These are phyloP conservation scores for Caenorhabditis drosophilae DNA, from an alignment of 2,888 invertebrate genomes.

Conservation along the genomic window DNA sequence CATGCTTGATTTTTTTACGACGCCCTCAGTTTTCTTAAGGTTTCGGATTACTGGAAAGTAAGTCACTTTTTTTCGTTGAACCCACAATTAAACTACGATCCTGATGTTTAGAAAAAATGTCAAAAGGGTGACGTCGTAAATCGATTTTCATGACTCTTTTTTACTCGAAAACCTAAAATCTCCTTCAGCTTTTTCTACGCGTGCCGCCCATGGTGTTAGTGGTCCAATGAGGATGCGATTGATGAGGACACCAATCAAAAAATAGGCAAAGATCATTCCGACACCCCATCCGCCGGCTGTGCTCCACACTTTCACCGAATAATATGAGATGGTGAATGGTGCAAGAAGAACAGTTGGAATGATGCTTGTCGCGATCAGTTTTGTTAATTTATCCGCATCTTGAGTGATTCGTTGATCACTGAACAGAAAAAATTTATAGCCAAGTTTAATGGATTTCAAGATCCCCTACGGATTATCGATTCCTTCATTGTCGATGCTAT, in stretches of 20 bases:
- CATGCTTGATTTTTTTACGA: too few species aligned
- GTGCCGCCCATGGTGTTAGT: constrained; percentile 72
- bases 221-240: constrained; percentile 74
- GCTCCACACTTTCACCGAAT: constrained; percentile 72
- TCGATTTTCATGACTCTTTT: background rate
- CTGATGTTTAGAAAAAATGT: too few species aligned
- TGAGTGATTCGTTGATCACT: constrained; percentile 74
- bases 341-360: constrained; percentile 64
- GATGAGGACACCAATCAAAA: constrained; percentile 72
- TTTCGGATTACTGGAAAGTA: too few species aligned
- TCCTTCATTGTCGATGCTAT: constrained; percentile 70
- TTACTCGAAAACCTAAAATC: constrained; percentile 71
- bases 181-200: constrained; percentile 74
- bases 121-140: too few species aligned
- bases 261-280: constrained; percentile 72
- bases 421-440: constrained; percentile 43
- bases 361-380: constrained; percentile 68
- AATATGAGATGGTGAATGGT: constrained; percentile 74
- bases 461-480: constrained; percentile 74
- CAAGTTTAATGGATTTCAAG: too few species aligned
- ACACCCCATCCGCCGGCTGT: constrained; percentile 74
- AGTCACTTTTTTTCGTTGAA: too few species aligned
- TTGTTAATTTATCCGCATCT: constrained; percentile 72
- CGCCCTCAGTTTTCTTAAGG: too few species aligned
- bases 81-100: too few species aligned